Evolutionary conservation across 2,888 invertebrate species (phyloP), one percentile per base, ranked within the genome.

Genomic region (Bimastos eiseni): DNA sequence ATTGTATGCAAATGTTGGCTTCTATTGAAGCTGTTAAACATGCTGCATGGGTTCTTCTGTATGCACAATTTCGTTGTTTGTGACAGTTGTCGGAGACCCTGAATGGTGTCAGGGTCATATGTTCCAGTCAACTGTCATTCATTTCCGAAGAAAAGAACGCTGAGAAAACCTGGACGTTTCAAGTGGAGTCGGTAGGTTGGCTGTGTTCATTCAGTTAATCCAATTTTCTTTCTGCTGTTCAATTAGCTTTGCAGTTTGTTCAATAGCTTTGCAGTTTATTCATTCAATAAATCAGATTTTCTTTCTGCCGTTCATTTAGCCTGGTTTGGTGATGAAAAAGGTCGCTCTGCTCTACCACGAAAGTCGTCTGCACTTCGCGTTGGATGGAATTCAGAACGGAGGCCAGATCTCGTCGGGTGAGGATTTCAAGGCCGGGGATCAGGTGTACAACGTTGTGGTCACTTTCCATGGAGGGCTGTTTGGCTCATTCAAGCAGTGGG

Each of bases 401-500:
- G 91, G 92, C 49, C 94, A 94, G 93, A 93, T 94, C 21, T 93
- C 93, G 19, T 92, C 92, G n/a, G 94, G 94, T 2, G 93, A 93
- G 17, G 89, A 91, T n/a, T 94, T 94, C 92, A 90, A 92, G 34
- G 92, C 92, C 19, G 30, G 90, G 30, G 91, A 91, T 36, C 83
- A 86, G 17, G n/a, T 55, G 0, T 90, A 88, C 44, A 49, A 38
- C 11, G 91, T 91, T 17, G 86, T 83, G n/a, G 92, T 94, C 21
- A 91, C 92, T 88, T 94, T 94, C 90, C 92, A 91, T 13, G 93
- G 93, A 11, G 93, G 93, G 33, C 94, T 94, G 93, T 94, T 94
- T 92, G 94, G 94, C 1, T 94, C 94, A 19, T 94, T 94, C 92
- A 93, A 91, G 70, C 92, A 92, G 91, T 91, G 94, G 93, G 93